Conservation (phyloP, 2,888 invertebrate genomes). For the Aspidiotus rigidus region DNA sequence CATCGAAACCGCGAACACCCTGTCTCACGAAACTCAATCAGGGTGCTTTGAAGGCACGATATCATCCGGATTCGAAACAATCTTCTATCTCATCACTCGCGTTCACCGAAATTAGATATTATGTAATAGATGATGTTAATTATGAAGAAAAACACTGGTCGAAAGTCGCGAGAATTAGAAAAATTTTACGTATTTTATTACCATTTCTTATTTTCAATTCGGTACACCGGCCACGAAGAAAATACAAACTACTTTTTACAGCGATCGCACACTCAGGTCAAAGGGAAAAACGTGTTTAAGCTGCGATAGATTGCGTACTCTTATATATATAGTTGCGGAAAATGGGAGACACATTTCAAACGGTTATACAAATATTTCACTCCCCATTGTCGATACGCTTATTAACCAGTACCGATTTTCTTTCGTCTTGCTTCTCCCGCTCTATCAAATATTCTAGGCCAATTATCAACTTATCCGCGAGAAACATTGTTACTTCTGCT, state of each 20-base stretch:
- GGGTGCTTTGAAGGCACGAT: too few relatives aligned
- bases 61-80: too few relatives aligned
- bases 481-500: neutral
- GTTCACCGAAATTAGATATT: neutral
- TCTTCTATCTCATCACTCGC: too few relatives aligned
- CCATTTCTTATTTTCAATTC: constrained; percentile 16
- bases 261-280: neutral
- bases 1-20: too few relatives aligned
- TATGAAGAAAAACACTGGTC: neutral
- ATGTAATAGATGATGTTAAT: neutral
- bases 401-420: constrained; percentile 24
- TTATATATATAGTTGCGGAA: constrained; percentile 16
- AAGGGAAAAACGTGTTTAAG: neutral
- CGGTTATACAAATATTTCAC: constrained; percentile 32
- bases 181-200: neutral
- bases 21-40: too few relatives aligned
- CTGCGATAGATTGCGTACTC: neutral
- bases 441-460: constrained; percentile 25
- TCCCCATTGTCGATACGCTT: constrained; percentile 29
- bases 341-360: constrained; percentile 29
- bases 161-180: neutral
- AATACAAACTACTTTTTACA: neutral
- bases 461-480: constrained; percentile 28
- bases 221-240: constrained; percentile 9
- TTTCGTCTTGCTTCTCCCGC: constrained; percentile 27